phyloP scores from a whole-genome alignment of 2,888 invertebrate species.

The Conus canariensis region DNA sequence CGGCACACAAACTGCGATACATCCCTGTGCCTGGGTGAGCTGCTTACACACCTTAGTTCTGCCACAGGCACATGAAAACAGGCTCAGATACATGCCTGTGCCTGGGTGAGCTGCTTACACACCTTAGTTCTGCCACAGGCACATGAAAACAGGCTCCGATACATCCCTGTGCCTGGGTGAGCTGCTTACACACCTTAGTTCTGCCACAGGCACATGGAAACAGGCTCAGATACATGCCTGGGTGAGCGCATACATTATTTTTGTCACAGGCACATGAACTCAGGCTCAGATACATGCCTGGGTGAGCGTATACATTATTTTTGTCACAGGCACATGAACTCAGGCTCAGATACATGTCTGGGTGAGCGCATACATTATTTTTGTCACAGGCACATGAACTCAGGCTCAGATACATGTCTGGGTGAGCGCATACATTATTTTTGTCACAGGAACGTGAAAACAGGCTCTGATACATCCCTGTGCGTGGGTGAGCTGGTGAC shows the following conservation, averaged over 20 bases:
- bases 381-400: too few relatives aligned
- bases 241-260: constrained; percentile 44
- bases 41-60: constrained; percentile 44
- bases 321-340: constrained; percentile 70
- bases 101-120: too few relatives aligned
- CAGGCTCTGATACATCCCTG: too few relatives aligned
- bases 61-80: too few relatives aligned
- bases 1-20: constrained; percentile 80
- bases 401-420: constrained; percentile 30
- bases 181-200: constrained; percentile 44
- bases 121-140: constrained; percentile 49
- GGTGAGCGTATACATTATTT: too few relatives aligned
- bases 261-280: too few relatives aligned
- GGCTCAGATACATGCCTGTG: too few relatives aligned
- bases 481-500: too few relatives aligned
- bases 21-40: constrained; percentile 81
- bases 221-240: too few relatives aligned
- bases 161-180: constrained; percentile 82
- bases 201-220: too few relatives aligned
- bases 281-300: too few relatives aligned
- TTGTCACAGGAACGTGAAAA: too few relatives aligned
- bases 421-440: constrained; percentile 67
- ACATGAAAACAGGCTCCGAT: constrained; percentile 80
- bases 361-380: constrained; percentile 45
- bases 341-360: constrained; percentile 78